These are phyloP conservation scores for Drosophila kohkoa DNA, from an alignment of 1,140 invertebrate species.

Conservation along the genomic window DNA sequence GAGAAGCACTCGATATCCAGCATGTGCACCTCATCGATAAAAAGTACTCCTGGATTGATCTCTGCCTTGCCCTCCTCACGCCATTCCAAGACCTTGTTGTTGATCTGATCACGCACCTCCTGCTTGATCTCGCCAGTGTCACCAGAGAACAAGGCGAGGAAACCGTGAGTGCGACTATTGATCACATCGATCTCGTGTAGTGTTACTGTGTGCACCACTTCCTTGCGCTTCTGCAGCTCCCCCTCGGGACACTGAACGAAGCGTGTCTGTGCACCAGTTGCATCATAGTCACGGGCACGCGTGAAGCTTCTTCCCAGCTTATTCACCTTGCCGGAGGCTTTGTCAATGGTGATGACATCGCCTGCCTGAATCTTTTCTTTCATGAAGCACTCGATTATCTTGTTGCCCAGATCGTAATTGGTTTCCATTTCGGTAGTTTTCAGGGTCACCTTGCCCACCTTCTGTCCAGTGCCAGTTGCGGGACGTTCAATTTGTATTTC, in stretches of 20 bases:
- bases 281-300: conserved; percentile 98
- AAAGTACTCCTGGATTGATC: conserved; percentile 98
- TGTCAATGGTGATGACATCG: conserved; percentile 99
- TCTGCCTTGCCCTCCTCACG: conserved; percentile 99
- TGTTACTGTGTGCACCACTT: conserved; percentile 99
- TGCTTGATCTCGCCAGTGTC: conserved; percentile 99
- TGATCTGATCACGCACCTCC: conserved; percentile 99
- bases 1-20: conserved; percentile 99
- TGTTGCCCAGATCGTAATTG: conserved; percentile 98
- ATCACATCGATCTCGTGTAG: conserved; percentile 99
- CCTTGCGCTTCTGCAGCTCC: conserved; percentile 99
- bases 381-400: conserved; percentile 99
- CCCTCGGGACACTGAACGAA: conserved; percentile 99
- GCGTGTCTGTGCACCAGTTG: conserved; percentile 95
- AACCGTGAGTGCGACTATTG: conserved; percentile 98
- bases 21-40: conserved; percentile 99
- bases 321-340: conserved; percentile 98
- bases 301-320: conserved; percentile 98
- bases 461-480: conserved; percentile 94
- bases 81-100: conserved; percentile 99
- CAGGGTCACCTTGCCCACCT: conserved; percentile 96
- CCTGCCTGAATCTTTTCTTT: conserved; percentile 99
- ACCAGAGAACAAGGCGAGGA: conserved; percentile 98
- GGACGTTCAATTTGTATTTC: conserved; percentile 98
- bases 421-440: conserved; percentile 99